Base-by-base conservation (phyloP, 2,888 invertebrate genomes). In the Agriopis aurantiaria region DNA sequence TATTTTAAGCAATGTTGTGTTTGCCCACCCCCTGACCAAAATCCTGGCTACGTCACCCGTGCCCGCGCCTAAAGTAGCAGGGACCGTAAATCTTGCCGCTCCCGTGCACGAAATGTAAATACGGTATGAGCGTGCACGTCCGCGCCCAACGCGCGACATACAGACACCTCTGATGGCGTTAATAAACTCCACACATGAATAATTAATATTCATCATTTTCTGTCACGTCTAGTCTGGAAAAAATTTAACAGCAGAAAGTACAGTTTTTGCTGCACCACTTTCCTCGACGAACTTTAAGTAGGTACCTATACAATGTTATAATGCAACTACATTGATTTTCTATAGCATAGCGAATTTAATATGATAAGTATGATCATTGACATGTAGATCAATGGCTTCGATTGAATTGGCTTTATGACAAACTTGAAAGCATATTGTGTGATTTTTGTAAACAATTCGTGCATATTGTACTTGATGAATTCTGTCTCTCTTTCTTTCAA, bases 81-180 rank as follows among this genome's bases (percentile, higher is more conserved):
- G 84, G 84, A 79, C 87, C 75, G 88, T 93, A 91, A 92, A 92
- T 92, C 92, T 92, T 86, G 91, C 88, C 89, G 87, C 90, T 89
- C 89, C 91, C 84, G 89, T 81, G 80, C 87, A 88, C 86, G 85
- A 85, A 88, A 90, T 87, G 88, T 89, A 88, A 91, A 91, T 91
- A 88, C 77, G 81, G 77, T 83, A 88, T 88, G 90, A 85, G 80
- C 82, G 83, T 88, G 85, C 90, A 89, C 90, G 87, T 86, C 87
- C 55, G 49, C 48, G 40, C n/a, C 23, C 84, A 80, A 83, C 86
- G 86, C 85, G 87, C 86, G 81, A 83, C 84, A 64, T 49, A 64
- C 59, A 45, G 80, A 85, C 89, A 90, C 86, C 87, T 86, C 79
- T 73, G 78, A 83, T 85, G 79, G 77, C 85, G 86, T 85, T 86